Evolutionary conservation across 2,113 vertebrate genomes (phyloP), one percentile per base, ranked within the genome.

Genomic region (Menidia beryllina): DNA sequence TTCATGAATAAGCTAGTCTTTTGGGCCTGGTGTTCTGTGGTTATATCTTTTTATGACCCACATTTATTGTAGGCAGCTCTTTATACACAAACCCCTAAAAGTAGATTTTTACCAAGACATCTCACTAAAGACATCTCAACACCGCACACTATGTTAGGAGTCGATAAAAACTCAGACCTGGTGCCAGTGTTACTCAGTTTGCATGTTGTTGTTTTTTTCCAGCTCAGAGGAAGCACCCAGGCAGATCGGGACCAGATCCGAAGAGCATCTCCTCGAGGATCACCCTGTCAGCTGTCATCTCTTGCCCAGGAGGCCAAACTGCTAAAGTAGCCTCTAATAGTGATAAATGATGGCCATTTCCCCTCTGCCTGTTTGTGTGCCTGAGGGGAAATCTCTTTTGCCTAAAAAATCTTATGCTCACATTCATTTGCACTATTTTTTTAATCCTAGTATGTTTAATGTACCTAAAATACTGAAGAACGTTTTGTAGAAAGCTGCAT

Each of bases 281-380:
- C 5, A 45, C 30, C 53, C 61, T 45, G 66, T 72, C 76, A 72
- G 56, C 72, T 76, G 58, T n/a, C 2, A 64, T 39, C 26, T 38
- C 60, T 63, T 68, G 63, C 75, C 82, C 52, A 55, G 58, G 41
- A 69, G 56, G 69, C 50, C 72, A 67, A 77, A 77, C 14, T 17
- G 25, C 68, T 75, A 51, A 81, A 83, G 83, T 58, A 69, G 54
- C 48, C 73, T 70, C 21, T 72, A 82, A 75, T 74, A 17, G 20
- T 58, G 63, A 79, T 61, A 60, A 45, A 36, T 48, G 7, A 30
- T 58, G 62, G 1, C 0, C 1, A 3, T 30, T 9, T 66, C 63
- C 47, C 55, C 14, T 49, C n/a, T 3, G 10, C 1, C 20, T 72
- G 43, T 20, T 19, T 43, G 55, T 62, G 25, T 66, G 63, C 57